A percentile compares a stretch with the other conserved stretches of the same genome.
Conservation (phyloP, 2,888 invertebrate genomes). For the Rhagophthalmus giganteus region DNA sequence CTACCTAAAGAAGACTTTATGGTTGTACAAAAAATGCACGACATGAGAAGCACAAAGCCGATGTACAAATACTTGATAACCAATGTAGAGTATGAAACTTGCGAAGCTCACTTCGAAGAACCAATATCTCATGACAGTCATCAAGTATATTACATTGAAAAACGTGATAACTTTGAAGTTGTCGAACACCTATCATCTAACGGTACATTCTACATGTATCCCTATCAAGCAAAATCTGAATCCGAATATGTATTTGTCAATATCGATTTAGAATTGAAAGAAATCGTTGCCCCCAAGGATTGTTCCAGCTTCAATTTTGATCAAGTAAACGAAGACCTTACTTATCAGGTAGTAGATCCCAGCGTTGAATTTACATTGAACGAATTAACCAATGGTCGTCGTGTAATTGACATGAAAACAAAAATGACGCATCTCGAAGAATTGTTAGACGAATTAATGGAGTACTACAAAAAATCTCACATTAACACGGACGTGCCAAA, state of each 20-base stretch:
- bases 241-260: slow-evolving; percentile 52
- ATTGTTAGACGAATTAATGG: slow-evolving; percentile 46
- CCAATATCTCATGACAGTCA: slow-evolving; percentile 40
- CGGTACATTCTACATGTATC: slow-evolving; percentile 41
- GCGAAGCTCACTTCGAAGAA: slow-evolving; percentile 44
- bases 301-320: slow-evolving; percentile 30
- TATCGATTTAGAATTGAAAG: slow-evolving; percentile 49
- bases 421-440: slow-evolving; percentile 42
- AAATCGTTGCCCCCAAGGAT: slow-evolving; percentile 34
- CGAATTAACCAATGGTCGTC: slow-evolving; percentile 50
- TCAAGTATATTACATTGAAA: slow-evolving; percentile 37
- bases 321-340: slow-evolving; percentile 37
- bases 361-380: slow-evolving; percentile 31
- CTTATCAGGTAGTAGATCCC: slow-evolving; percentile 39
- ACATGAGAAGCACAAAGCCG: slow-evolving; percentile 45
- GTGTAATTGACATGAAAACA: slow-evolving; percentile 39
- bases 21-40: slow-evolving; percentile 45
- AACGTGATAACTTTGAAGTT: slow-evolving; percentile 32
- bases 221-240: slow-evolving; percentile 42
- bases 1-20: slow-evolving; percentile 36
- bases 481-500: slow-evolving; percentile 46
- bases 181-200: slow-evolving; percentile 38
- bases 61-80: slow-evolving; percentile 47
- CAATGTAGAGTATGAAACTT: slow-evolving; percentile 40
- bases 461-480: slow-evolving; percentile 49